Percentiles rank a stretch among this genome's conserved stretches.
phyloP scores from a whole-genome alignment of 2,888 invertebrate species.

The Cotesia congregata region DNA sequence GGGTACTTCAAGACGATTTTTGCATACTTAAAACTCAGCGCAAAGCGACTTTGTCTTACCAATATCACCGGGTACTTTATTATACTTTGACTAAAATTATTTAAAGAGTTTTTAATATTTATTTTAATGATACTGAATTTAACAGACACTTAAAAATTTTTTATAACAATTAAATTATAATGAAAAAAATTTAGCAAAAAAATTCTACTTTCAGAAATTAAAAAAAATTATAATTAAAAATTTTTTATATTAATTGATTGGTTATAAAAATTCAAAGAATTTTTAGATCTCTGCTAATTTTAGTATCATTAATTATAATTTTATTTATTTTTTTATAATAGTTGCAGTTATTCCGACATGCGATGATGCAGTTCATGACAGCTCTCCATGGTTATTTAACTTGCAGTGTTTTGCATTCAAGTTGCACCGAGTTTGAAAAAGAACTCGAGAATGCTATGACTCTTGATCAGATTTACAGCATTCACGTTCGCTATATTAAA shows the following conservation, averaged over 20 bases:
- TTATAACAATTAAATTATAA: too few relatives aligned
- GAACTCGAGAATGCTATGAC: constrained; percentile 77
- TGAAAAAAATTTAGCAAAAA: too few relatives aligned
- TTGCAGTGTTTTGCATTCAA: constrained; percentile 81
- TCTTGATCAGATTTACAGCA: constrained; percentile 80
- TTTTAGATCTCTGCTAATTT: too few relatives aligned
- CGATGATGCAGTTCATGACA: constrained; percentile 83
- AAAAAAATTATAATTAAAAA: too few relatives aligned
- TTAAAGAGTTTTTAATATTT: neutral
- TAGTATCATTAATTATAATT: neutral
- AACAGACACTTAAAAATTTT: too few relatives aligned
- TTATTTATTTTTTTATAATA: constrained; percentile 46
- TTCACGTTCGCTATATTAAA: constrained; percentile 82
- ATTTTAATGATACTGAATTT: too few relatives aligned
- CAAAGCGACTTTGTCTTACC: constrained; percentile 73
- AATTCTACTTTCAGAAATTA: too few relatives aligned
- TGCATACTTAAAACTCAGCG: constrained; percentile 76
- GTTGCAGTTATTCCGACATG: constrained; percentile 80
- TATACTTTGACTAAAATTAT: neutral
- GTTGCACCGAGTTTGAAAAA: constrained; percentile 82
- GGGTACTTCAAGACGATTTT: constrained; percentile 81
- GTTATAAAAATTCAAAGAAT: too few relatives aligned
- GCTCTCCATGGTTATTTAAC: constrained; percentile 84
- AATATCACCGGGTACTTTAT: constrained; percentile 74
- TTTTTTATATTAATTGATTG: too few relatives aligned